These are phyloP conservation scores for Rachycentron canadum DNA, from an alignment of 2,797 vertebrate genomes.

Conservation along the genomic window DNA sequence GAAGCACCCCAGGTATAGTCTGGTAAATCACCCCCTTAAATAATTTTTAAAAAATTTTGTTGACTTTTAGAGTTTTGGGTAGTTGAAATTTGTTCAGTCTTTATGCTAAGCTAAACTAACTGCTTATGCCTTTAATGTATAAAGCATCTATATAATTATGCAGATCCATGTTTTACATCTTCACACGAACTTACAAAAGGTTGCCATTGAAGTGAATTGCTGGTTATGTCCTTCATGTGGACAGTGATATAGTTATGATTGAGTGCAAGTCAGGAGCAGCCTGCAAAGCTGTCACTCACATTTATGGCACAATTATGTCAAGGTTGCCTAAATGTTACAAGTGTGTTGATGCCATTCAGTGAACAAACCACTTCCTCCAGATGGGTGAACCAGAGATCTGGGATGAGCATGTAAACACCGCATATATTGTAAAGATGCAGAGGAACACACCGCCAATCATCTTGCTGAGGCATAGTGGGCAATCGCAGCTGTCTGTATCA, in stretches of 20 bases:
- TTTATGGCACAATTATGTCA: conserved; percentile 79
- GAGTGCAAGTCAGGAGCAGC: conserved; percentile 68
- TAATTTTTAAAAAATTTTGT: fast-evolving
- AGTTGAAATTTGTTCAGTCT: neutral
- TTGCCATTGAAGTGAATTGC: conserved; percentile 39
- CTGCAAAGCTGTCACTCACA: conserved; percentile 74
- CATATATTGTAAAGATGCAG: conserved; percentile 39
- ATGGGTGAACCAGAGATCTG: conserved; percentile 33
- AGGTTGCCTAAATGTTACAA: conserved; percentile 80
- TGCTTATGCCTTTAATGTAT: neutral
- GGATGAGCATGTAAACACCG: conserved; percentile 14
- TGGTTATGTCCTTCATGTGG: conserved; percentile 64
- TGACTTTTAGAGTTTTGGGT: neutral
- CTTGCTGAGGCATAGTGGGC: conserved; percentile 30
- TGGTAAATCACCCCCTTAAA: neutral
- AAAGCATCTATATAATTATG: neutral
- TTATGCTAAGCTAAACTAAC: conserved; percentile 12
- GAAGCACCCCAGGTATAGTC: neutral
- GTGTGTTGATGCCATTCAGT: conserved; percentile 61
- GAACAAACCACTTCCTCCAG: conserved; percentile 52
- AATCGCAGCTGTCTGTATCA: conserved; percentile 49
- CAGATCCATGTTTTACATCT: conserved; percentile 20
- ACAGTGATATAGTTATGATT: conserved; percentile 74
- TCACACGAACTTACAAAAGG: conserved; percentile 34
- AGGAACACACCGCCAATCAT: conserved; percentile 35